phyloP scores from a whole-genome alignment of 2,113 vertebrate species.

The Rissa tridactyla region DNA sequence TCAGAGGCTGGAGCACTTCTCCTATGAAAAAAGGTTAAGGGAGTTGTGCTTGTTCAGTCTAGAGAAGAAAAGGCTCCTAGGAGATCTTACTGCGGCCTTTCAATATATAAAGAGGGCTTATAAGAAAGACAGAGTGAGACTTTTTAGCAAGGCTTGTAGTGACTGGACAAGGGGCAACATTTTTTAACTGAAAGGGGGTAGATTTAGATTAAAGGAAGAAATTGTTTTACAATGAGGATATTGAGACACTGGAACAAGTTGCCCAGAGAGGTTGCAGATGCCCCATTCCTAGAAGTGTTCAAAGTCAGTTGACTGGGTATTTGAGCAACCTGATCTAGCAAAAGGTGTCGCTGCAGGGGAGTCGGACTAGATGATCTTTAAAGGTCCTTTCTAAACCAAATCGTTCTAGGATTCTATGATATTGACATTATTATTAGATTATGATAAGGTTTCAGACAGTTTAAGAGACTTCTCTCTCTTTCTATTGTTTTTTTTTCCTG shows the following conservation, averaged over 20 bases:
- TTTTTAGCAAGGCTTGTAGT: neutral
- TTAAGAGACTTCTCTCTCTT: neutral
- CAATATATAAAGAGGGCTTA: neutral
- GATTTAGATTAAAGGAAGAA: neutral
- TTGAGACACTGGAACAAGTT: neutral
- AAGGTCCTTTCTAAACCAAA: neutral
- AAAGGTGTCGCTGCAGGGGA: neutral
- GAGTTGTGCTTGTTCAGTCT: neutral
- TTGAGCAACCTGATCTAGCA: neutral
- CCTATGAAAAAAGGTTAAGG: neutral
- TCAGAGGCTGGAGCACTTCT: neutral
- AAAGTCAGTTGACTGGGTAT: neutral
- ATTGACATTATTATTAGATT: neutral
- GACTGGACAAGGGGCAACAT: fast-evolving
- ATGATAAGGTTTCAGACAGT: neutral
- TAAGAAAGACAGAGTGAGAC: neutral
- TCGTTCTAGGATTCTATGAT: neutral
- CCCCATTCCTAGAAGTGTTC: neutral
- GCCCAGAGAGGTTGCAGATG: neutral
- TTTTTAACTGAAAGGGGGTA: neutral
- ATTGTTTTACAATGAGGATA: neutral
- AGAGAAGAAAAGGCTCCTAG: neutral
- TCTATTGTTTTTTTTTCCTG: neutral
- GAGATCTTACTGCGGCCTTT: neutral
- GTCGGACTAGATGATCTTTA: neutral